Base-by-base conservation (phyloP, 2,888 invertebrate species). In the Nebria salina region DNA sequence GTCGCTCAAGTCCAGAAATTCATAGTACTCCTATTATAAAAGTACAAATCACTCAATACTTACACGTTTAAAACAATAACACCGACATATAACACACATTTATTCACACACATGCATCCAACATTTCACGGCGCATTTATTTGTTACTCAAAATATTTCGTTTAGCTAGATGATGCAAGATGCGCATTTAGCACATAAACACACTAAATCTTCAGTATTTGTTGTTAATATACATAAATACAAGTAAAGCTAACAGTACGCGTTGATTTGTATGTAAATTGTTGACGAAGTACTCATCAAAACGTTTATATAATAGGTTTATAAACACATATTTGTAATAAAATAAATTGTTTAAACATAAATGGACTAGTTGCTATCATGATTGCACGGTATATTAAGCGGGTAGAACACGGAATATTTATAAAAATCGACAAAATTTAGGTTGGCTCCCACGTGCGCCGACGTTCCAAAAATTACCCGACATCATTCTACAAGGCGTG, bases 1-100 rank as follows among this genome's bases (percentile, higher is more conserved):
- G 89, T 92, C 93, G 88, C 92, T 92, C 87, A 94, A 91, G 91
- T 94, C 94, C 90, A 95, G 91, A 91, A 94, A 95, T 90, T 94
- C 92, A 90, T 81, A 81, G 76, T 81, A 76, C 76, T 76, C 81
- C 81, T 81, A 76, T 25, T 54, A 81, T 66, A 66, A 8, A 65
- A 66, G n/a, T 43, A 34, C 73, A 73, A 34, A 42, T 73, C n/a
- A 34, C 11, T 34, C 42, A n/a, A 42, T 11, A 9, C 13, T 25
- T 11, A 65, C 20, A 20, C 26, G 65, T 42, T 25, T 70, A 70
- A 72, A 72, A 26, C 5, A 34, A 4, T 34, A 34, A 34, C 34
- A 34, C 34, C 34, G 34, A 34, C 34, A 34, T 34, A 34, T 34
- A 34, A 34, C 20, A 34, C 34, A 34, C 2, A 34, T 34, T 34